Evolutionary conservation across 2,113 vertebrate species (phyloP).

Genomic region (Ariopsis seemanni): DNA sequence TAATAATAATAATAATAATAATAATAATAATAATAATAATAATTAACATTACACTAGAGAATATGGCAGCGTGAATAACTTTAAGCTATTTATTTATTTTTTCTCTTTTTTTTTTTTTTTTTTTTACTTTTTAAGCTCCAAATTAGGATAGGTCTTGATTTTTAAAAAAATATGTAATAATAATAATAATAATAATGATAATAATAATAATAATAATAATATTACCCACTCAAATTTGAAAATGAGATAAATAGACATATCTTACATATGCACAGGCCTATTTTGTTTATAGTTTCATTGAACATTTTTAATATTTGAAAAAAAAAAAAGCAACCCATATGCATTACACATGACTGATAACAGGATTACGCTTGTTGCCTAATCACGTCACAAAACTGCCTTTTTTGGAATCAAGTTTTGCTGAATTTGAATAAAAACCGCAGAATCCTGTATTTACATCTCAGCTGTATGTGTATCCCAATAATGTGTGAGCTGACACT

Average conservation of each 20-base stretch:
- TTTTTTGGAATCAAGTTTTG: background rate
- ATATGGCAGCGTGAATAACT: too few relatives aligned
- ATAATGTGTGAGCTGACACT: background rate
- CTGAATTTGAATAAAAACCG: background rate
- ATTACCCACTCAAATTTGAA: background rate
- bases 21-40: too few relatives aligned
- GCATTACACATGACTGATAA: background rate
- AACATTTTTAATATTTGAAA: background rate
- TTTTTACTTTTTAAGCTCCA: too few relatives aligned
- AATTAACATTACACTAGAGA: too few relatives aligned
- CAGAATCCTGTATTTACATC: background rate
- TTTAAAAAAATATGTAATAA: too few relatives aligned
- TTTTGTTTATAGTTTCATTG: background rate
- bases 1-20: too few relatives aligned
- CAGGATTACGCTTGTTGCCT: background rate
- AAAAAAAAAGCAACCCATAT: background rate
- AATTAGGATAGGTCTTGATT: too few relatives aligned
- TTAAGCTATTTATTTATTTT: too few relatives aligned
- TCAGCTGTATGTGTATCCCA: conserved; percentile 43
- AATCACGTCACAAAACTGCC: background rate
- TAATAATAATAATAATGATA: background rate
- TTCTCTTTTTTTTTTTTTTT: too few relatives aligned
- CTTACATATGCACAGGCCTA: background rate
- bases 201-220: conserved; percentile 2
- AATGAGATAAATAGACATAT: background rate